Evolutionary conservation across 2,797 vertebrate species (phyloP).

Genomic region (Apogon hyalosoma): DNA sequence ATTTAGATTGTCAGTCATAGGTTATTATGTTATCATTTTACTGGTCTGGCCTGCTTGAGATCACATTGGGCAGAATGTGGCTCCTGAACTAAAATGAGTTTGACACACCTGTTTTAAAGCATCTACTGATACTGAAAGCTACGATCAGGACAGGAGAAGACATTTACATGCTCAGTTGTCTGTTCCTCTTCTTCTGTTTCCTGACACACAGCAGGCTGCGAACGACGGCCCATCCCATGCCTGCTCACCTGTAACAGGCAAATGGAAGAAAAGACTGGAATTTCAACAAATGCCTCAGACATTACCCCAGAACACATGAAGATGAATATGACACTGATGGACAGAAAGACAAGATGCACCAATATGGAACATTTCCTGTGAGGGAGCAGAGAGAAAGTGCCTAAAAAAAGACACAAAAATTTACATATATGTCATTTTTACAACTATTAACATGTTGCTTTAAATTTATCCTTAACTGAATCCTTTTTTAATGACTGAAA

Average conservation of each 20-base stretch:
- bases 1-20: too few relatives aligned
- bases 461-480: too few relatives aligned
- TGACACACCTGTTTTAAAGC: conserved; percentile 38
- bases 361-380: conserved; percentile 64
- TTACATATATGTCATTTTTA: background rate
- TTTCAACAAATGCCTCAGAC: background rate
- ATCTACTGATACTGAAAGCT: conserved; percentile 22
- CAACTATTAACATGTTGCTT: too few relatives aligned
- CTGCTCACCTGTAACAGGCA: conserved; percentile 62
- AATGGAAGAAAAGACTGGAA: conserved; percentile 14
- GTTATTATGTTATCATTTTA: too few relatives aligned
- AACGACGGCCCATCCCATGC: conserved; percentile 26
- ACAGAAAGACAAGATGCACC: conserved; percentile 39
- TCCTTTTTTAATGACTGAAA: too few relatives aligned
- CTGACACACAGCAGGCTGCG: conserved; percentile 24
- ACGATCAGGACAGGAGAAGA: conserved; percentile 52
- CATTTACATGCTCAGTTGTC: conserved; percentile 76
- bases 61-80: too few relatives aligned
- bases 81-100: background rate
- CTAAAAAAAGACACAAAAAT: background rate
- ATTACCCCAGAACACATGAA: conserved; percentile 14
- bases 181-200: conserved; percentile 38
- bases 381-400: conserved; percentile 26
- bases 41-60: too few relatives aligned
- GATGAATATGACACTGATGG: conserved; percentile 38